Percentiles rank a stretch among this genome's conserved stretches.
Conservation (phyloP, 2,113 vertebrate genomes). For the Spheniscus mendiculus region DNA sequence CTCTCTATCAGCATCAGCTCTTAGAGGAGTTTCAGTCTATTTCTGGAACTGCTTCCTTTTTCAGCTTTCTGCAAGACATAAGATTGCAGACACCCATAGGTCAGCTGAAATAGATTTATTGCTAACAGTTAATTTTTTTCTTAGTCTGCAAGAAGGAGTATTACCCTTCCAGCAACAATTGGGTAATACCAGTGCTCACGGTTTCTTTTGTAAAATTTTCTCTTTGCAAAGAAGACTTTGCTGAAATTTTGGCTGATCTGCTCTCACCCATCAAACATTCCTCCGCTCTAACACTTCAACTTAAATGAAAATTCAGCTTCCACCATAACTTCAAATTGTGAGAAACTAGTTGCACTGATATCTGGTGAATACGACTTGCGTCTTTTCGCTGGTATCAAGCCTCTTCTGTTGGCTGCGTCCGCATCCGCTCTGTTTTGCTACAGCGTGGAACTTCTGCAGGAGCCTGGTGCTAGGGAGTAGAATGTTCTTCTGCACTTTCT, state of each 20-base stretch:
- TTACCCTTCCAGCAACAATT: neutral
- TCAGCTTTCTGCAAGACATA: neutral
- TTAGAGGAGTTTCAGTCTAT: neutral
- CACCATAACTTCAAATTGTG: neutral
- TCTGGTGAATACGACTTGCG: neutral
- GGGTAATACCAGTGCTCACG: rapidly evolving
- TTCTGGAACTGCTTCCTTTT: neutral
- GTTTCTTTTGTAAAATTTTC: neutral
- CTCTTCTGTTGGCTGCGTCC: neutral
- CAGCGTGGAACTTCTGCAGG: neutral
- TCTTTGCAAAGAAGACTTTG: neutral
- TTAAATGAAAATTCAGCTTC: neutral
- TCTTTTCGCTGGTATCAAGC: neutral
- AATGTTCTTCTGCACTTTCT: neutral
- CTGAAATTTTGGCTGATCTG: neutral
- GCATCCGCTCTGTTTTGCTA: neutral
- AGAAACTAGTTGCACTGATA: neutral
- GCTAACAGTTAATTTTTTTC: neutral
- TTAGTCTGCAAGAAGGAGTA: neutral
- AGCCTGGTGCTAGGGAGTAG: neutral
- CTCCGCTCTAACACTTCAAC: neutral
- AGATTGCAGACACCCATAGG: neutral
- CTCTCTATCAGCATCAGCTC: neutral
- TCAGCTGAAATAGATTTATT: neutral
- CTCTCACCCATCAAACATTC: neutral